phyloP scores from a whole-genome alignment of 2,888 invertebrate species.

The Dorcus hopei region DNA sequence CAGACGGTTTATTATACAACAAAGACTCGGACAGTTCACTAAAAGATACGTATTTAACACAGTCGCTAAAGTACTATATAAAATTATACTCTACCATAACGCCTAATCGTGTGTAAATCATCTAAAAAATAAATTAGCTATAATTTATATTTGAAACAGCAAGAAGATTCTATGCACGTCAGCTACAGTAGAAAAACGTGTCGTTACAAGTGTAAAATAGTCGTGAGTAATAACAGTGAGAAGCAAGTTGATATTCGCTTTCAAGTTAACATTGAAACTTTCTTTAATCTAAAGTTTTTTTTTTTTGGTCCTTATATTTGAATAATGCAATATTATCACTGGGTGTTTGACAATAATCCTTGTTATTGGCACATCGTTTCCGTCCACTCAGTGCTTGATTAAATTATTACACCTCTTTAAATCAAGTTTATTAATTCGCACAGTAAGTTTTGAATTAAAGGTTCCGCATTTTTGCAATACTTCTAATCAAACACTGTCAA shows the following conservation, averaged over 20 bases:
- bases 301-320: background rate
- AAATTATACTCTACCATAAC: slow-evolving; percentile 22
- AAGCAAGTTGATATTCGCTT: no score
- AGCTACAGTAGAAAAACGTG: no score
- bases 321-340: background rate
- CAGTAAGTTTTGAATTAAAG: no score
- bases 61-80: slow-evolving; percentile 23
- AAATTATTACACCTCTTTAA: no score
- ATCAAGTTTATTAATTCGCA: no score
- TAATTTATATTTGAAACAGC: background rate
- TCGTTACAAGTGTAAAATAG: no score
- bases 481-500: no score
- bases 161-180: background rate
- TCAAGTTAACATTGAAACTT: no score
- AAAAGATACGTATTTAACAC: slow-evolving; percentile 27
- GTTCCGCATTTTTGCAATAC: no score
- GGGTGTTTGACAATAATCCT: background rate
- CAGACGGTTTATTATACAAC: slow-evolving; percentile 7
- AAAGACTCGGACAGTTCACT: slow-evolving; percentile 25
- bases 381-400: background rate
- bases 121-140: slow-evolving; percentile 1
- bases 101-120: background rate
- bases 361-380: background rate
- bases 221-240: no score
- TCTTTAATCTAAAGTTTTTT: no score